These are phyloP conservation scores for Trichopoda pennipes DNA, from an alignment of 2,888 invertebrate genomes.

Conservation along the genomic window DNA sequence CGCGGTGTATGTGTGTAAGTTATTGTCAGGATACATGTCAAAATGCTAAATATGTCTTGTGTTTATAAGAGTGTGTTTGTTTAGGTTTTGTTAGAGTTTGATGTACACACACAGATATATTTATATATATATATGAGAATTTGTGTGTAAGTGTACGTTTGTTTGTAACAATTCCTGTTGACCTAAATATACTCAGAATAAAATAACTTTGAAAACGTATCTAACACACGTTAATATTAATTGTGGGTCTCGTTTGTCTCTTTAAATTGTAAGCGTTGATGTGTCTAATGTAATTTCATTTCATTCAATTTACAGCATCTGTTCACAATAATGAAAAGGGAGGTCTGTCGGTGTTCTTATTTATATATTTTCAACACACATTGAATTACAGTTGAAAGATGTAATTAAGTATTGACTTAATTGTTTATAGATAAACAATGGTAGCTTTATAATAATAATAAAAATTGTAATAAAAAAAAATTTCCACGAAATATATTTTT, in stretches of 20 bases:
- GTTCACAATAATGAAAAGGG: too few species aligned
- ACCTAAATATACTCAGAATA: conserved; percentile 35
- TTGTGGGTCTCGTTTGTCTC: conserved; percentile 21
- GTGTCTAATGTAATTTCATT: conserved; percentile 23
- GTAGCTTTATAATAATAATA: too few species aligned
- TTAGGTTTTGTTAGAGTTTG: neutral
- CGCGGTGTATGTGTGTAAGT: conserved; percentile 3
- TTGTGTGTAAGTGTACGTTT: neutral
- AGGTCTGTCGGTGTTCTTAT: too few species aligned
- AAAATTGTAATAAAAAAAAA: too few species aligned
- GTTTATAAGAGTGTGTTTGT: neutral
- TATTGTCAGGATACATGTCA: neutral
- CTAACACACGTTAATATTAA: conserved; percentile 13
- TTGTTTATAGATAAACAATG: too few species aligned
- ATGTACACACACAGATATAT: neutral
- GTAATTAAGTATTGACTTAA: too few species aligned
- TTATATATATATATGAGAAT: neutral
- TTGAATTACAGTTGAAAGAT: too few species aligned
- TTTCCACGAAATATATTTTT: too few species aligned
- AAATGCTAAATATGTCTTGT: neutral
- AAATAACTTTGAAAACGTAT: neutral
- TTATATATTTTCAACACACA: too few species aligned
- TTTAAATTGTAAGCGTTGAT: conserved; percentile 28
- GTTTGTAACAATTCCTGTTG: conserved; percentile 40
- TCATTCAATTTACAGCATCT: neutral